These are phyloP conservation scores for Hippoglossus hippoglossus DNA, from an alignment of 2,797 vertebrate genomes.

Conservation along the genomic window DNA sequence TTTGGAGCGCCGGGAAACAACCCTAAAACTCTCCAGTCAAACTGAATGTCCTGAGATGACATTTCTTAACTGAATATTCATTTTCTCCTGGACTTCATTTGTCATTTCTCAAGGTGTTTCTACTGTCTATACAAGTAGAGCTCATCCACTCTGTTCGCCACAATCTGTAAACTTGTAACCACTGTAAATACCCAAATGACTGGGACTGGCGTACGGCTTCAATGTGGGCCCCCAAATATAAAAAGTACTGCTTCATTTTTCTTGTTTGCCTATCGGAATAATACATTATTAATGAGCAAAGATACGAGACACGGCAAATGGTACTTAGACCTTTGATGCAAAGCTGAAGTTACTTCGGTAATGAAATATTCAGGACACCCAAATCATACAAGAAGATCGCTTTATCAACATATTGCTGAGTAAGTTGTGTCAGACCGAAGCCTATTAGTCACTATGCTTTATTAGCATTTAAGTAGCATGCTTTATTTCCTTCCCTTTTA, in stretches of 20 bases:
- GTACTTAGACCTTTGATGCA: neutral
- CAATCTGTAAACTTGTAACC: too few relatives aligned
- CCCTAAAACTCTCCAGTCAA: neutral
- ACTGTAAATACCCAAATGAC: too few relatives aligned
- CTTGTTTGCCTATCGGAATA: neutral
- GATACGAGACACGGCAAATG: conserved; percentile 2
- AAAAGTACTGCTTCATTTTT: neutral
- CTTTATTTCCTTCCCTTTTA: neutral
- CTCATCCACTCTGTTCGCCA: too few relatives aligned
- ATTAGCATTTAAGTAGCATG: conserved; percentile 9
- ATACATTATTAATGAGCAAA: conserved; percentile 9
- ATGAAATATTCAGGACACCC: conserved; percentile 9
- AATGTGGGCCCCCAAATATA: neutral
- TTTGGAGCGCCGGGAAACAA: conserved; percentile 22
- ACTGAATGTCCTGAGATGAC: conserved; percentile 8
- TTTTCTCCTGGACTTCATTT: neutral
- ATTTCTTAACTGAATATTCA: conserved; percentile 3
- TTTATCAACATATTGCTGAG: conserved; percentile 6
- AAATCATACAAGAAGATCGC: neutral
- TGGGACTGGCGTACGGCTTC: neutral
- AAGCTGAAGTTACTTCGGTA: conserved; percentile 1
- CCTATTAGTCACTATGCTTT: neutral
- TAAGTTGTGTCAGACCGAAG: neutral
- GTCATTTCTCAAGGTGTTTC: neutral
- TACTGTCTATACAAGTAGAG: neutral